phyloP scores from a whole-genome alignment of 2,113 vertebrate species.

The Lota lota region DNA sequence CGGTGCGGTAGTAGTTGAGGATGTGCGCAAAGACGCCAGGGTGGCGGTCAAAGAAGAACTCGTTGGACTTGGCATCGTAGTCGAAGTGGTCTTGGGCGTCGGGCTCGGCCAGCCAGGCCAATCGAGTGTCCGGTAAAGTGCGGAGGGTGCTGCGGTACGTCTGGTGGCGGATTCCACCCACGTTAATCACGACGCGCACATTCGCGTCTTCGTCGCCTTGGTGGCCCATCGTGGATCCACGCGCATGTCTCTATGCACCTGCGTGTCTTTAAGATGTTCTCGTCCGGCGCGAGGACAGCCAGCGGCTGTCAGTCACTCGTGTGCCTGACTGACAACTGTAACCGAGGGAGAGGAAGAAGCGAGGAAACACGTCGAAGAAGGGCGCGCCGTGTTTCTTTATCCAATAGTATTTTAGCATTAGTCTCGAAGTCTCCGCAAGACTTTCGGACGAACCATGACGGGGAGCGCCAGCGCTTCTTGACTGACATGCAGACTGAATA shows the following conservation, averaged over 20 bases:
- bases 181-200: constrained; percentile 95
- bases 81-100: constrained; percentile 95
- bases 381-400: no score
- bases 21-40: constrained; percentile 97
- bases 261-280: no score
- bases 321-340: no score
- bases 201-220: constrained; percentile 89
- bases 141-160: constrained; percentile 98
- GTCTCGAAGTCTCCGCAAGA: no score
- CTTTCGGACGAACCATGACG: no score
- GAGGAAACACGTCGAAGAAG: no score
- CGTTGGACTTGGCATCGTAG: constrained; percentile 91
- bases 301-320: no score
- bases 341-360: no score
- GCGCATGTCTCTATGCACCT: background rate
- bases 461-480: no score
- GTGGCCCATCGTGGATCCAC: constrained; percentile 80
- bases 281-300: no score
- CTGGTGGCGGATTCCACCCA: constrained; percentile 98
- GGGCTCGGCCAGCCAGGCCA: constrained; percentile 95
- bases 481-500: no score
- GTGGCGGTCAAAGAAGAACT: constrained; percentile 98
- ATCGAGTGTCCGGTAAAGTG: constrained; percentile 93
- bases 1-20: constrained; percentile 97
- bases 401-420: no score